phyloP scores from a whole-genome alignment of 2,797 vertebrate genomes.

The Lutjanus argentimaculatus region DNA sequence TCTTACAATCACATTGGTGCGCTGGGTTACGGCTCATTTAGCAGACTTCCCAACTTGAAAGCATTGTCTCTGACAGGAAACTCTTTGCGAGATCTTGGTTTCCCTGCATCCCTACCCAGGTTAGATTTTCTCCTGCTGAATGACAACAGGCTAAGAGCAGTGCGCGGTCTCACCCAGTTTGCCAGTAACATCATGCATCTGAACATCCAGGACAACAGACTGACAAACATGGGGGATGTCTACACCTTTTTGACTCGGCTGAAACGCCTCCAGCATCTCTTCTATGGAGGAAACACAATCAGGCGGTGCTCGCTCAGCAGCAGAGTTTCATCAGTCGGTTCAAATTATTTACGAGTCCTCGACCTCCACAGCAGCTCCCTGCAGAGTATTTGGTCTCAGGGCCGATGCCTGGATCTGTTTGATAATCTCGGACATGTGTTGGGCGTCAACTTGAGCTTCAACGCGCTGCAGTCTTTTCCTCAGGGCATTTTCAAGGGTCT shows the following conservation, averaged over 20 bases:
- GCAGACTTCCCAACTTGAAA: slow-evolving; percentile 76
- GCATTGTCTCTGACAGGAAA: slow-evolving; percentile 87
- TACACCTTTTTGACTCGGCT: slow-evolving; percentile 77
- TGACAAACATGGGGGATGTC: slow-evolving; percentile 82
- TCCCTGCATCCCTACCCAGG: slow-evolving; percentile 74
- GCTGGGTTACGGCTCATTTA: slow-evolving; percentile 83
- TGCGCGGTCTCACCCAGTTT: slow-evolving; percentile 18
- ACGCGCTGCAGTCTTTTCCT: slow-evolving; percentile 87
- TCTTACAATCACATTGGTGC: slow-evolving; percentile 90
- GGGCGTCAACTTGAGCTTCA: slow-evolving; percentile 83
- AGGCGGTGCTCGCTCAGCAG: slow-evolving; percentile 66
- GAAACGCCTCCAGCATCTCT: slow-evolving; percentile 75
- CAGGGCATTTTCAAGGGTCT: slow-evolving; percentile 85
- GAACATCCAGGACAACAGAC: slow-evolving; percentile 84
- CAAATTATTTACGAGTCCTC: slow-evolving; percentile 79
- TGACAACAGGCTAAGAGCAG: slow-evolving; percentile 82
- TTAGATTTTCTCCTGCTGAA: slow-evolving; percentile 77
- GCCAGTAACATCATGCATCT: slow-evolving; percentile 72
- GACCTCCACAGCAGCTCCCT: slow-evolving; percentile 89
- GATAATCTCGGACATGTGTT: slow-evolving; percentile 70
- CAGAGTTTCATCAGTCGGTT: slow-evolving; percentile 12
- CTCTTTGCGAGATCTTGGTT: slow-evolving; percentile 80
- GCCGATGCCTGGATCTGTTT: slow-evolving; percentile 72
- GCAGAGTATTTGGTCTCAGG: slow-evolving; percentile 70
- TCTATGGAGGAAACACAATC: slow-evolving; percentile 85